A percentile compares a stretch with the other conserved stretches of the same genome.
phyloP scores from a whole-genome alignment of 2,113 vertebrate genomes.

The Myrmecophaga tridactyla region DNA sequence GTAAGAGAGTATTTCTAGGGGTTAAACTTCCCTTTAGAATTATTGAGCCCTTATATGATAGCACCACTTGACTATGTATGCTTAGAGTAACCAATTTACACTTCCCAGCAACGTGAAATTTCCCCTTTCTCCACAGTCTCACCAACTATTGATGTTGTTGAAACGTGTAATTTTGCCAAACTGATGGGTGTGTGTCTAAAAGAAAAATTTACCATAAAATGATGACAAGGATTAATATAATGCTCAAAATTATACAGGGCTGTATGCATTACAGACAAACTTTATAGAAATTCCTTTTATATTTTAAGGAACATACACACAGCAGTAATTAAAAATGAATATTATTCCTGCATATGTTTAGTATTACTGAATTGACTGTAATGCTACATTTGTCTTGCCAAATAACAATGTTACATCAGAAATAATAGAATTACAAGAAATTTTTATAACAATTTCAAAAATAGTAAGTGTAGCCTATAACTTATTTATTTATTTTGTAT shows the following conservation, averaged over 20 bases:
- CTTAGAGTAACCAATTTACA: neutral
- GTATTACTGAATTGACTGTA: slow-evolving; percentile 32
- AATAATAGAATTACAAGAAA: slow-evolving; percentile 28
- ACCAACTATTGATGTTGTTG: neutral
- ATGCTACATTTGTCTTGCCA: neutral
- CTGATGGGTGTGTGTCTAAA: neutral
- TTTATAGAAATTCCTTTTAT: neutral
- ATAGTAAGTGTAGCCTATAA: neutral
- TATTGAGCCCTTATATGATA: neutral
- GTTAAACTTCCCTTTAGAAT: neutral
- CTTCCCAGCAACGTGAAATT: neutral
- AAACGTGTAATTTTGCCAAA: neutral
- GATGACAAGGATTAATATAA: neutral
- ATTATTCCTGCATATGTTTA: neutral
- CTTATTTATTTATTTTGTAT: too few relatives aligned
- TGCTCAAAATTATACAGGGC: neutral
- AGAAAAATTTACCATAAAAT: neutral
- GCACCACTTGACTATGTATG: neutral
- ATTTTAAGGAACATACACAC: slow-evolving; percentile 30
- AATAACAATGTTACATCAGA: slow-evolving; percentile 30
- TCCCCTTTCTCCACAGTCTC: neutral
- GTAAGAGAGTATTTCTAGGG: neutral
- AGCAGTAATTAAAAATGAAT: neutral
- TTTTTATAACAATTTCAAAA: slow-evolving; percentile 33
- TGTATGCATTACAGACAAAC: neutral